Conservation (phyloP, 2,888 invertebrate genomes). For the Pseudoips prasinana region DNA sequence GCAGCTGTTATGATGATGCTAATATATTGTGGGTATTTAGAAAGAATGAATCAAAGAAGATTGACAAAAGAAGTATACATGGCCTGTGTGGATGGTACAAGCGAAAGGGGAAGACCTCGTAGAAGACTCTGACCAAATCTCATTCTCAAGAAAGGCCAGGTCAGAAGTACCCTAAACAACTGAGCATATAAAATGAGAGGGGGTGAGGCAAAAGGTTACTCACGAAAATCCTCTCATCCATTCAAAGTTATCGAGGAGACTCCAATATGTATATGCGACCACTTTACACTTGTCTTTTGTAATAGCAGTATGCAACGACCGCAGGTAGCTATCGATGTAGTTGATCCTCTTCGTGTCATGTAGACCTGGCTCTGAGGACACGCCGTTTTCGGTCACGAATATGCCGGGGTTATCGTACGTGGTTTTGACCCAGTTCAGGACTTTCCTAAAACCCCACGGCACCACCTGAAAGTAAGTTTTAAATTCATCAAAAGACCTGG, state of each 20-base stretch:
- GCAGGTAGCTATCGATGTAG: conserved; percentile 77
- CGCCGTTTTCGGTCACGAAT: conserved; percentile 84
- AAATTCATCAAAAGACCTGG: too few species aligned
- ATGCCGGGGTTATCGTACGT: conserved; percentile 82
- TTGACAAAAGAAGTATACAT: too few species aligned
- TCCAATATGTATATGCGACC: conserved; percentile 88
- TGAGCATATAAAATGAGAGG: too few species aligned
- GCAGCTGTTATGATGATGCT: too few species aligned
- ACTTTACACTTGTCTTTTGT: conserved; percentile 81
- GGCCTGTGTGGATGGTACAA: too few species aligned
- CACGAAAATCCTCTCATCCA: conserved; percentile 89
- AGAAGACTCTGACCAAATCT: too few species aligned
- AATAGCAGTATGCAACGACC: conserved; percentile 69
- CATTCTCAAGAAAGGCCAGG: too few species aligned
- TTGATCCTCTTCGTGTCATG: conserved; percentile 74
- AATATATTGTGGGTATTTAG: too few species aligned
- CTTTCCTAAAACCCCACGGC: conserved; percentile 85
- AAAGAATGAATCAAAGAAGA: too few species aligned
- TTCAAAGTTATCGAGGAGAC: conserved; percentile 91
- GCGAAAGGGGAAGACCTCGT: too few species aligned
- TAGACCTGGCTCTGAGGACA: conserved; percentile 68
- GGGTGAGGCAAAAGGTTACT: too few species aligned
- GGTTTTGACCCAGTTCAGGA: conserved; percentile 83
- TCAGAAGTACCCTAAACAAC: too few species aligned
- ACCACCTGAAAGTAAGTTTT: conserved; percentile 82